Percentiles rank a stretch among this genome's conserved stretches.
Conservation (phyloP, 2,797 vertebrate species). For the Pantherophis alleghaniensis region DNA sequence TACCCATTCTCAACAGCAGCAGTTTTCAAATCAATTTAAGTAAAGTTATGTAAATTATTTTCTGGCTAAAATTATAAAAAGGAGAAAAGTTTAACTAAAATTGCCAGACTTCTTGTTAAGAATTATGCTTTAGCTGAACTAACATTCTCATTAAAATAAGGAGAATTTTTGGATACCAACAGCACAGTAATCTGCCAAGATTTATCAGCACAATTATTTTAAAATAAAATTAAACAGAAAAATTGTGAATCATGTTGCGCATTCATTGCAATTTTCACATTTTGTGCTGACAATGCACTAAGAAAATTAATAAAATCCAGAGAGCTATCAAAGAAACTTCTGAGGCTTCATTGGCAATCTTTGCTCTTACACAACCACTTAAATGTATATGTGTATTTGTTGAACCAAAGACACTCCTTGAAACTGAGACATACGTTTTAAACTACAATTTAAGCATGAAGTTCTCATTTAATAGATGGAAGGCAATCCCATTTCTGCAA, state of each 20-base stretch:
- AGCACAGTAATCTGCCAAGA: conserved; percentile 51
- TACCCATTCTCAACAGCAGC: background rate
- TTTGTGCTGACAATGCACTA: conserved; percentile 59
- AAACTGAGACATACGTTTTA: background rate
- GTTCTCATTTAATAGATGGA: background rate
- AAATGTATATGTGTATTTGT: background rate
- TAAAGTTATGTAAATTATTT: conserved; percentile 29
- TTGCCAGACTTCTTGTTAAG: conserved; percentile 10
- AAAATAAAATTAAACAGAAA: conserved; percentile 65
- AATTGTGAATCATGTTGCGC: conserved; percentile 65
- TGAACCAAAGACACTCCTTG: background rate
- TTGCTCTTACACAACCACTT: background rate
- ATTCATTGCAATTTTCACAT: conserved; percentile 62
- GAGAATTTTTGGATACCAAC: conserved; percentile 13
- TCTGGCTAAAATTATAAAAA: background rate
- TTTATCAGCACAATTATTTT: conserved; percentile 59
- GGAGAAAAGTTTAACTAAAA: background rate
- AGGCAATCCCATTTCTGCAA: background rate
- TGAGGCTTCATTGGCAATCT: conserved; percentile 43
- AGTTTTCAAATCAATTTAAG: conserved; percentile 19
- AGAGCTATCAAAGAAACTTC: conserved; percentile 50
- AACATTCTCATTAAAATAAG: conserved; percentile 17
- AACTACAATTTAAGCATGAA: background rate
- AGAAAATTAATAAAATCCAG: conserved; percentile 49
- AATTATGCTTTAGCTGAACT: background rate